Evolutionary conservation across 2,888 invertebrate species (phyloP), one percentile per base, ranked within the genome.

Genomic region (Synanthedon vespiformis): DNA sequence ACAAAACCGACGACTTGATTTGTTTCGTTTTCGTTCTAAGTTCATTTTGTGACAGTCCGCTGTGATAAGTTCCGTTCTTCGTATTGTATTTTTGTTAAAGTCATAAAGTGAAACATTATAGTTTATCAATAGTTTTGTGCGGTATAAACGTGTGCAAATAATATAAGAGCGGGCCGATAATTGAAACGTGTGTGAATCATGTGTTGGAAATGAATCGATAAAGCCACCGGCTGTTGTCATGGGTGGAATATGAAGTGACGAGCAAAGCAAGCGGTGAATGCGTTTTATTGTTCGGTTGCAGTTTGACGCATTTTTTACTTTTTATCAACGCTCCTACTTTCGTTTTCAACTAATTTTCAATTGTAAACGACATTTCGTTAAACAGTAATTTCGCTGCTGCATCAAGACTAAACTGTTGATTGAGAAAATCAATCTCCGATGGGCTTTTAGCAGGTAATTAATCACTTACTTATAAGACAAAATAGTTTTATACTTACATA

Each of bases 371-470:
- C 51, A 52, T n/a, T n/a, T n/a, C 48, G 48, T 50, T 54, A 50
- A 51, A 40, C 51, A 14, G 52, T 52, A 18, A 41, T 13, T 3
- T 54, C 40, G 40, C 48, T 34, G 50, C 6, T 22, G 50, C 48
- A 40, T 50, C 22, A 52, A 18, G 50, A 58, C 71, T 8, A 8
- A 10, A 10, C 34, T 2, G 34, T 34, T 10, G 34, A 10, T 34
- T 34, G 34, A 34, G 2, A 34, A 34, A 34, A 34, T 34, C 8
- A 6, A 34, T 10, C 34, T 34, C 2, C 72, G 61, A 83, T 83
- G 83, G 80, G 74, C 71, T 68, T 72, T 63, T 81, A 77, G 58
- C 69, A 82, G 80, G 82, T 80, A 74, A 68, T 64, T 54, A 56
- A 34, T 52, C 40, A 13, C 18, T 22, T 47, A 13, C 18, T 22